These are phyloP conservation scores for Chitala chitala DNA, from an alignment of 2,113 vertebrate genomes.

Conservation along the genomic window DNA sequence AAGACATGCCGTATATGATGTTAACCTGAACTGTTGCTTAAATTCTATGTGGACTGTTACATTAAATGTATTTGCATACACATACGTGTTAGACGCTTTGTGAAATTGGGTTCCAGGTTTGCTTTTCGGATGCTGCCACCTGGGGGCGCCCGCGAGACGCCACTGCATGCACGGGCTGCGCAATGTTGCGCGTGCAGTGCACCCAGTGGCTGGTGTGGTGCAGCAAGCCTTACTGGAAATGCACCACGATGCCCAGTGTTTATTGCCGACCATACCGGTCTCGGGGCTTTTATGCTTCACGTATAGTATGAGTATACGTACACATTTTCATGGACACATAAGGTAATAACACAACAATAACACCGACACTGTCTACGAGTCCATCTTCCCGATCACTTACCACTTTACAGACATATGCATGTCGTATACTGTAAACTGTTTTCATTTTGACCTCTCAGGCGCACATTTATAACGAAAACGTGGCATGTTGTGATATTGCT, in stretches of 20 bases:
- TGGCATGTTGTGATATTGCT: neutral
- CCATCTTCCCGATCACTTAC: conserved; percentile 19
- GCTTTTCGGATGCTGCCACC: conserved; percentile 36
- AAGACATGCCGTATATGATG: neutral
- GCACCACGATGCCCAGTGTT: conserved; percentile 33
- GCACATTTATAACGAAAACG: conserved; percentile 22
- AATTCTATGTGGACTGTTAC: neutral
- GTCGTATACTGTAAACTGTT: neutral
- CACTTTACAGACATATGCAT: conserved; percentile 24
- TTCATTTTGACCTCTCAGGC: neutral
- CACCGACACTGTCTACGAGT: neutral
- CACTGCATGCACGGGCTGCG: conserved; percentile 23
- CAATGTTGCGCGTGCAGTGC: conserved; percentile 42
- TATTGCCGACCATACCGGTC: conserved; percentile 25
- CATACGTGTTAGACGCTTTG: neutral
- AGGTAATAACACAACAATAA: neutral
- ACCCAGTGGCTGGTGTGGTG: conserved; percentile 27
- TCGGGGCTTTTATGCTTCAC: neutral
- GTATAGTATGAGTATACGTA: neutral
- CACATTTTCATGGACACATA: neutral
- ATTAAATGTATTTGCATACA: conserved; percentile 3
- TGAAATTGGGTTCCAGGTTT: conserved; percentile 13
- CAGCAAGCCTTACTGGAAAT: conserved; percentile 30
- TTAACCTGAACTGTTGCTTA: neutral
- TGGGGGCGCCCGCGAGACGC: conserved; percentile 41